Conservation (phyloP, 1,140 invertebrate genomes). For the Tetramorium parvispinum region DNA sequence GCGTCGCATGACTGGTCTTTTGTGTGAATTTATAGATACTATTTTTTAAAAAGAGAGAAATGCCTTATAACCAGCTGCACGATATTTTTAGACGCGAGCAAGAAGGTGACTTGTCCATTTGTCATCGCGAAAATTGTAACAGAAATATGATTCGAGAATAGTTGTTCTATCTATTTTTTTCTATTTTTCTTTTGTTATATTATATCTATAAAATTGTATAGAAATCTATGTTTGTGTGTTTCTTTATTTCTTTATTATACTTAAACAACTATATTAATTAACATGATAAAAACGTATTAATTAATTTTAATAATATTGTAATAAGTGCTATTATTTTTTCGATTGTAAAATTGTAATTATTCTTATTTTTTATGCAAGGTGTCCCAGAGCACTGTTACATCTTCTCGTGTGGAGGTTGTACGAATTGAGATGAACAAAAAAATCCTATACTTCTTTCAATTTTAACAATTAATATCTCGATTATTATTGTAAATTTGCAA, state of each 20-base stretch:
- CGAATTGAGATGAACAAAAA: too few relatives aligned
- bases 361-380: too few relatives aligned
- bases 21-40: constrained; percentile 35
- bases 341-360: neutral
- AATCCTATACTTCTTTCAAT: too few relatives aligned
- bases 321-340: neutral
- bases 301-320: neutral
- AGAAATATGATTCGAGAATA: neutral
- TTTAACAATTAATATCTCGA: too few relatives aligned
- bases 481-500: too few relatives aligned
- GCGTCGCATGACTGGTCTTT: neutral
- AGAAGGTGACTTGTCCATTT: constrained; percentile 17
- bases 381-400: too few relatives aligned
- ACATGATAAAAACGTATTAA: neutral
- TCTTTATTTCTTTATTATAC: neutral
- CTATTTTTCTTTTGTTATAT: constrained; percentile 15
- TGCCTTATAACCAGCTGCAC: neutral
- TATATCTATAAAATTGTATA: neutral
- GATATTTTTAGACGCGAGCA: constrained; percentile 14
- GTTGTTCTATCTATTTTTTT: neutral
- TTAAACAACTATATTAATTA: neutral
- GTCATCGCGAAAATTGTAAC: constrained; percentile 6
- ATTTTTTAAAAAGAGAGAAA: constrained; percentile 15
- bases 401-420: too few relatives aligned
- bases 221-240: neutral